Base-by-base conservation (phyloP, 2,888 invertebrate genomes). In the Gasteruption jaculator region DNA sequence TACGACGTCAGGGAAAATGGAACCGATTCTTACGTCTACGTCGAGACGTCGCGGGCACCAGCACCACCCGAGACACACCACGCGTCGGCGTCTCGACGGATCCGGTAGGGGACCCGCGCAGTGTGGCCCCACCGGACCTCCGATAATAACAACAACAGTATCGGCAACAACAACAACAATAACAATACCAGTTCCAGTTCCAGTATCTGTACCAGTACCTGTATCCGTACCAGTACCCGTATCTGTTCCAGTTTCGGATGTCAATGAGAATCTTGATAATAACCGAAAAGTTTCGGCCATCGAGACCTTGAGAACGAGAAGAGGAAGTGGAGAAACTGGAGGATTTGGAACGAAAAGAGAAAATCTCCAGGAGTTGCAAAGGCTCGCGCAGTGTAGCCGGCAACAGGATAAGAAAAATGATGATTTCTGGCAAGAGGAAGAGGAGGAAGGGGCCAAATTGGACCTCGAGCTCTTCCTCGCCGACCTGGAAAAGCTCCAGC, bases 381-480 rank as follows among this genome's bases (percentile, higher is more conserved):
- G 65, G 60, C 67, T 68, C 65, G 68, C 68, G 67, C 70, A 63
- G 69, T 68, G 69, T 68, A 66, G 67, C 58, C 63, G 32, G 50
- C 52, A 51, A 50, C n/a, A 19, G 3, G 24, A 29, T 8, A 26
- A 33, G 24, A 24, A 20, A 1, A 29, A 38, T 3, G 25, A 38
- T 10, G 26, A 45, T 6, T 12, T 15, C 6, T 7, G 27, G 11
- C 27, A 27, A 27, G 27, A n/a, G 5, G 15, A n/a, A 31, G 15
- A 32, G 15, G 8, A 10, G n/a, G n/a, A n/a, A n/a, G n/a, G n/a
- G n/a, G n/a, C n/a, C n/a, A n/a, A n/a, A n/a, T n/a, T n/a, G n/a
- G n/a, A n/a, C n/a, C n/a, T n/a, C n/a, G n/a, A n/a, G n/a, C n/a
- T n/a, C n/a, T n/a, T n/a, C n/a, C n/a, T n/a, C n/a, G n/a, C n/a